These are phyloP conservation scores for Datnioides undecimradiatus DNA, from an alignment of 2,113 vertebrate genomes.

Conservation along the genomic window DNA sequence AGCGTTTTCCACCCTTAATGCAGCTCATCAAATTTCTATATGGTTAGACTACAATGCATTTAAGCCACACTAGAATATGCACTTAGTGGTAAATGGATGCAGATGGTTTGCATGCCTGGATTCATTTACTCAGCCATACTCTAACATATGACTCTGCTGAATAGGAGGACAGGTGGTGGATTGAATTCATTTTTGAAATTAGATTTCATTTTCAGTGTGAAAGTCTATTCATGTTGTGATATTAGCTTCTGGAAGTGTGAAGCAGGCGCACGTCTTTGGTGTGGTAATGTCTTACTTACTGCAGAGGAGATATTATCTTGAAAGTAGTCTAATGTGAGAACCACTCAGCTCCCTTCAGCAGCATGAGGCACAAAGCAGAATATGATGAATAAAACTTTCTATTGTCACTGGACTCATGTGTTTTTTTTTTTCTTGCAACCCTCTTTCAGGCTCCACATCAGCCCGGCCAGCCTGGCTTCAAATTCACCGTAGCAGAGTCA, in stretches of 20 bases:
- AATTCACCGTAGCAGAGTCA: constrained; percentile 95
- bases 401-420: constrained; percentile 59
- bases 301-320: constrained; percentile 40
- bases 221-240: constrained; percentile 47
- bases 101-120: constrained; percentile 66
- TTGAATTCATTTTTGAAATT: constrained; percentile 27
- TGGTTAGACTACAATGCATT: constrained; percentile 44
- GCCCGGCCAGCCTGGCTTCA: constrained; percentile 95
- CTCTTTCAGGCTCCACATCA: constrained; percentile 91
- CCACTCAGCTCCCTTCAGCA: constrained; percentile 12
- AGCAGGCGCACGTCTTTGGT: constrained; percentile 38
- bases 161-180: constrained; percentile 54
- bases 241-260: constrained; percentile 63
- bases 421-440: neutral
- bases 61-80: constrained; percentile 43
- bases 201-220: constrained; percentile 49
- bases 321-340: constrained; percentile 41
- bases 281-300: constrained; percentile 40
- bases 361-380: constrained; percentile 6
- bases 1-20: constrained; percentile 32
- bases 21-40: constrained; percentile 49
- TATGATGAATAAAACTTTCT: constrained; percentile 27
- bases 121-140: constrained; percentile 59
- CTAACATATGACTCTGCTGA: constrained; percentile 49
- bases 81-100: constrained; percentile 60